Base-by-base conservation (phyloP, 2,113 vertebrate genomes). In the Polyodon spathula region DNA sequence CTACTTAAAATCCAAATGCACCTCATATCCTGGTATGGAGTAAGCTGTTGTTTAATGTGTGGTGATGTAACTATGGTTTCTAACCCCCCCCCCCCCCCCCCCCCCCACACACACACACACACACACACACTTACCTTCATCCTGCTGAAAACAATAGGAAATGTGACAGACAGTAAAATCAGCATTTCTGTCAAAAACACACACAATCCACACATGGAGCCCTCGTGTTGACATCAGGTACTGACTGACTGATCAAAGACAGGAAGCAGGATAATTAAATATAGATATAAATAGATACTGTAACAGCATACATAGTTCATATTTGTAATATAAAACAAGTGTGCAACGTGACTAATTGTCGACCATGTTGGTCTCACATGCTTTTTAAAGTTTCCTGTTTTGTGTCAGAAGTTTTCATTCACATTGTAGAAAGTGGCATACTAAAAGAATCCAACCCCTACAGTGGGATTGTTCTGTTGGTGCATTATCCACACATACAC, bases 221-320 rank as follows among this genome's bases (percentile, higher is more conserved):
- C 63, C 68, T 73, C 71, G 73, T 50, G 15, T 69, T 73, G 70
- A 72, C 72, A 78, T 78, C 75, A 84, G 66, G 76, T 78, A 66
- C 53, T 50, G 79, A 68, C 58, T 77, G 76, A 85, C 70, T 81
- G 80, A 80, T 81, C 73, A 43, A 71, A 80, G 71, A 75, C 78
- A 67, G 73, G 73, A 79, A 70, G 66, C 62, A 71, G 66, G 74
- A 74, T 78, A 61, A 79, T 81, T 79, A 77, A 80, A 75, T 60
- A 59, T 40, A 57, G 59, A 55, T 71, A 81, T 82, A 78, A 82
- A 83, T 79, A 83, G 73, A 75, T 68, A 74, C 68, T 58, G 16
- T 66, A 73, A 64, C 17, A 62, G 54, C 66, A 66, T 56, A 38
- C n/a, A 65, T 54, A 67, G 62, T 73, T 80, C 62, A 63, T 37